Percentiles rank a stretch among this genome's conserved stretches.
Evolutionary conservation across 1,140 invertebrate genomes (phyloP).

Genomic region (Pollicipes pollicipes): DNA sequence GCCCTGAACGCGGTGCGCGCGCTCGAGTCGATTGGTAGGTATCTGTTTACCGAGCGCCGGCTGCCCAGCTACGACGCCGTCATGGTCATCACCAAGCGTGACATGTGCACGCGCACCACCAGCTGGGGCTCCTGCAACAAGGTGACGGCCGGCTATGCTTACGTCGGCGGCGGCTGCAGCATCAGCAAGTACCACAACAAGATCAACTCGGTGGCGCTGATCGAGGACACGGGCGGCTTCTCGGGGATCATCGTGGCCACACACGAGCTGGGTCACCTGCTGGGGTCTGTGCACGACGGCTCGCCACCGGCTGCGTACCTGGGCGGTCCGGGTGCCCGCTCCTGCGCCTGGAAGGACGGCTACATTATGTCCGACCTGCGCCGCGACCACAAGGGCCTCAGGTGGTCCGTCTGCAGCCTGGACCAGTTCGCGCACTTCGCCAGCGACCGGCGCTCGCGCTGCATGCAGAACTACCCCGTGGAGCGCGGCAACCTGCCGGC

Average conservation of each 20-base stretch:
- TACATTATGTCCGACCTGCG: constrained; percentile 89
- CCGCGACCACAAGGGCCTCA: constrained; percentile 82
- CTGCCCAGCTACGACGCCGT: neutral
- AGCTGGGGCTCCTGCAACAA: neutral
- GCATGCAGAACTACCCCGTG: constrained; percentile 79
- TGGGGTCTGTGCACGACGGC: constrained; percentile 85
- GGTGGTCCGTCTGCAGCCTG: constrained; percentile 81
- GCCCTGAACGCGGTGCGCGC: neutral
- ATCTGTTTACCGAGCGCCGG: neutral
- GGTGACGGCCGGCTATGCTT: constrained; percentile 59
- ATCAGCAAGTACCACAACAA: constrained; percentile 89
- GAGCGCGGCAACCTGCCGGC: constrained; percentile 58
- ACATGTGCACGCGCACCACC: neutral
- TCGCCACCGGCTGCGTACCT: constrained; percentile 86
- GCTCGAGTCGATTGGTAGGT: neutral
- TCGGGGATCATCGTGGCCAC: constrained; percentile 89
- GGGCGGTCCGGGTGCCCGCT: constrained; percentile 83
- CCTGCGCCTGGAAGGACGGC: constrained; percentile 87
- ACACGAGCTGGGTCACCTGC: constrained; percentile 88
- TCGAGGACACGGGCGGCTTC: constrained; percentile 88
- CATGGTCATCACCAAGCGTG: neutral
- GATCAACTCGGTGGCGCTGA: constrained; percentile 87
- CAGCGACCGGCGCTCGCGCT: constrained; percentile 86
- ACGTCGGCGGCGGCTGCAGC: constrained; percentile 86
- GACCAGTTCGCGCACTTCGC: constrained; percentile 81